A percentile compares a stretch with the other conserved stretches of the same genome.
These are phyloP conservation scores for Mimachlamys varia DNA, from an alignment of 2,888 invertebrate genomes.

Conservation along the genomic window DNA sequence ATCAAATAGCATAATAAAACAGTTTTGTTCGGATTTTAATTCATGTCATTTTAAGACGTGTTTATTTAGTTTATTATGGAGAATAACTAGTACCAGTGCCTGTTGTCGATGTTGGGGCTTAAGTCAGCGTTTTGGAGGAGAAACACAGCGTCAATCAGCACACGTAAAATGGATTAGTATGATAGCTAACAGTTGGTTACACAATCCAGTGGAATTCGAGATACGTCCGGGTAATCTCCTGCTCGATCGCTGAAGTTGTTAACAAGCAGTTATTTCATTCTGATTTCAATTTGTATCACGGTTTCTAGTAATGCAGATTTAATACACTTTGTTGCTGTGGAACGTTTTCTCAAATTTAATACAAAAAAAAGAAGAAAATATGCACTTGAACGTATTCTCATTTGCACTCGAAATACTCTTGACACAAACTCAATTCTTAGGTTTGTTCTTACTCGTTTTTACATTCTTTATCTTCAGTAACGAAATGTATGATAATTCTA, in stretches of 20 bases:
- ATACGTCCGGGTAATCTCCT: not conserved
- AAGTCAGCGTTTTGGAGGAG: not conserved
- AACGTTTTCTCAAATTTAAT: not conserved
- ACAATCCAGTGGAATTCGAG: not conserved
- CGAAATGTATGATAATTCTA: not conserved
- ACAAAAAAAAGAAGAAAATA: not conserved
- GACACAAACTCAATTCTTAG: too few species aligned
- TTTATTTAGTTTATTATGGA: too few species aligned
- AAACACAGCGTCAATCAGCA: not conserved
- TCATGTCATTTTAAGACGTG: too few species aligned
- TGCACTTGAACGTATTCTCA: not conserved
- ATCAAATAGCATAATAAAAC: too few species aligned
- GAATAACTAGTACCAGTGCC: too few species aligned
- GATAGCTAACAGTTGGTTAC: not conserved
- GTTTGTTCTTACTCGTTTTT: too few species aligned
- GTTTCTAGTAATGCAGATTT: not conserved
- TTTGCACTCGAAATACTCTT: not conserved
- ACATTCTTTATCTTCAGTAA: too few species aligned
- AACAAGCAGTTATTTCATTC: not conserved
- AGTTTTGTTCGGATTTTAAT: too few species aligned
- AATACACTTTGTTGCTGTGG: not conserved
- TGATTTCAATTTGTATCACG: not conserved
- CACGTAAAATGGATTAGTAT: not conserved
- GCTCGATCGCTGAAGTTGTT: not conserved
- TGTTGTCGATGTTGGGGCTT: too few species aligned